These are phyloP conservation scores for Leucania comma DNA, from an alignment of 2,888 invertebrate genomes.

Conservation along the genomic window DNA sequence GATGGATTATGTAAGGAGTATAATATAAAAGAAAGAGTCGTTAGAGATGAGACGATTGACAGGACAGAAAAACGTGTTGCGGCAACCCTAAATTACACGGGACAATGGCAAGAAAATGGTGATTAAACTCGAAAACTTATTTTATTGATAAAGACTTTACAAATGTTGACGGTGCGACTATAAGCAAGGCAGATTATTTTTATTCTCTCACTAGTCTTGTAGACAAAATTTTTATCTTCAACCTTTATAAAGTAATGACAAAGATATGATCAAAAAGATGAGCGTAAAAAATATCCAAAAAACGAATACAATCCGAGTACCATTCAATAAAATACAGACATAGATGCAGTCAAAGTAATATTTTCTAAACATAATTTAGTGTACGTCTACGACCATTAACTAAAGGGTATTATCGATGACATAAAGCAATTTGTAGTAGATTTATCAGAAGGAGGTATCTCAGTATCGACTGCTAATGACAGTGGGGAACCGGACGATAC, in stretches of 20 bases:
- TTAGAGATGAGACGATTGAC: too few species aligned
- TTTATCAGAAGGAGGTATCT: conserved; percentile 70
- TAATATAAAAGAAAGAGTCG: too few species aligned
- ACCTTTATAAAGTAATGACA: neutral
- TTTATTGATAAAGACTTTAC: conserved; percentile 1
- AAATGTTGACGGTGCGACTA: neutral
- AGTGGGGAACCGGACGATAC: conserved; percentile 63
- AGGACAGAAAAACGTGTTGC: too few species aligned
- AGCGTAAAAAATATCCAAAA: conserved; percentile 22
- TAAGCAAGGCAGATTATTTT: neutral
- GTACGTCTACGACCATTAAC: conserved; percentile 58
- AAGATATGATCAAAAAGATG: neutral
- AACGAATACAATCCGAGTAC: conserved; percentile 13
- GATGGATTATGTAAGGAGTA: too few species aligned
- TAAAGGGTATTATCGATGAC: conserved; percentile 70
- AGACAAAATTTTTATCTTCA: neutral
- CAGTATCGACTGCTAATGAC: conserved; percentile 69
- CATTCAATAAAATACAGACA: conserved; percentile 13
- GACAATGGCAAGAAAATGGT: too few species aligned
- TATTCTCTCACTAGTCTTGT: neutral
- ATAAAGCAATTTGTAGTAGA: conserved; percentile 73
- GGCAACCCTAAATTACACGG: too few species aligned
- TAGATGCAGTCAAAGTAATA: conserved; percentile 31
- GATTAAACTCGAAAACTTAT: too few species aligned
- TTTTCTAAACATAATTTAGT: conserved; percentile 53